Percentiles rank a stretch among this genome's conserved stretches.
These are phyloP conservation scores for Stercorarius parasiticus DNA, from an alignment of 2,113 vertebrate species.

Conservation along the genomic window DNA sequence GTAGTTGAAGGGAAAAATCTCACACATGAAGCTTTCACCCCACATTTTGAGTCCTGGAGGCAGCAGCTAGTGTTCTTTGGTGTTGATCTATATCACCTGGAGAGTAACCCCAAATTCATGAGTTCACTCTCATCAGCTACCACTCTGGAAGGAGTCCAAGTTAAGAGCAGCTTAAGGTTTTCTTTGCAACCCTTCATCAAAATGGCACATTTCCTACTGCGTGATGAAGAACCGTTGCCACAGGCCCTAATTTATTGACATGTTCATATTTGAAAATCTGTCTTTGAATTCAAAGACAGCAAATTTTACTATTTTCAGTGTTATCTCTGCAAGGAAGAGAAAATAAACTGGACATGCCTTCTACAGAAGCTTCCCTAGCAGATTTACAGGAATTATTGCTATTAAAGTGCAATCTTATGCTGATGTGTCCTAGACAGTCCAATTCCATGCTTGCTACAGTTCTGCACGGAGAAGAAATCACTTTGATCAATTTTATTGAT, in stretches of 20 bases:
- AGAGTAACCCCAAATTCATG: background rate
- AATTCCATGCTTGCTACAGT: background rate
- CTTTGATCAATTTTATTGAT: background rate
- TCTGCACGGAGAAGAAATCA: background rate
- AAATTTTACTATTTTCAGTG: background rate
- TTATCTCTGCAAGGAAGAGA: background rate
- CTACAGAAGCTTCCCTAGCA: background rate
- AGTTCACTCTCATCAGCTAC: background rate
- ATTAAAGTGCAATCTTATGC: background rate
- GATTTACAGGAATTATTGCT: background rate
- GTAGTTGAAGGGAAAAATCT: background rate
- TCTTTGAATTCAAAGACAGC: background rate
- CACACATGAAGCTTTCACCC: background rate
- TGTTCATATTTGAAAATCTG: background rate
- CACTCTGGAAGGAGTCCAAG: background rate
- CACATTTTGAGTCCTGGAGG: background rate
- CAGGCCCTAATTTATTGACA: background rate
- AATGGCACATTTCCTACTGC: background rate
- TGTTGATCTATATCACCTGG: background rate
- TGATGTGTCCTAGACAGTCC: background rate
- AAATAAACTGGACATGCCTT: background rate
- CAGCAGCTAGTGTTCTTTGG: background rate
- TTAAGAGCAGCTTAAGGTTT: background rate
- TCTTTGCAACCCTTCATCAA: background rate
- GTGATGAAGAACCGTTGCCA: background rate